Evolutionary conservation across 2,797 vertebrate species (phyloP).

Genomic region (Eulemur coronatus): DNA sequence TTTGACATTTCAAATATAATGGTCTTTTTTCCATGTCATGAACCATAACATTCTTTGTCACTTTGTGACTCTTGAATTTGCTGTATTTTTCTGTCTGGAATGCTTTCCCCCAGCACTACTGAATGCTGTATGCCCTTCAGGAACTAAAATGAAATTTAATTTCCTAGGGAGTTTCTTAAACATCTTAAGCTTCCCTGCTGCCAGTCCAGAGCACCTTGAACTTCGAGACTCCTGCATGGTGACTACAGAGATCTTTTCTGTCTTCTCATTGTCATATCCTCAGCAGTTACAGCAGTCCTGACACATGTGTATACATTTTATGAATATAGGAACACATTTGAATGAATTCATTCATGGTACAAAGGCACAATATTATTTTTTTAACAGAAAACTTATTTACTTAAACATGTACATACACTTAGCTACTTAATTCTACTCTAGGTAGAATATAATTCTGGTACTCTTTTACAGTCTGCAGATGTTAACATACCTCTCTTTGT

Average conservation of each 20-base stretch:
- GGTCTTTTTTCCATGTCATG: neutral
- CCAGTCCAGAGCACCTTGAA: neutral
- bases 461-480: neutral
- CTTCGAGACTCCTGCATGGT: accelerated
- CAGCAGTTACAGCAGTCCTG: neutral
- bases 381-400: neutral
- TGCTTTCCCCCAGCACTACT: neutral
- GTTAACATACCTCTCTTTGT: neutral
- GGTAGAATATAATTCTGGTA: neutral
- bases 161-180: neutral
- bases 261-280: neutral
- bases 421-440: neutral
- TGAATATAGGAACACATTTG: neutral
- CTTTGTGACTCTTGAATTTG: neutral
- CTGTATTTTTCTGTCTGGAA: neutral
- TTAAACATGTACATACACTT: neutral
- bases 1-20: neutral
- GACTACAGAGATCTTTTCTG: neutral
- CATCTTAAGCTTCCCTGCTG: neutral
- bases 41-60: neutral
- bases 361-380: neutral
- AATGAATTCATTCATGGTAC: neutral
- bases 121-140: neutral
- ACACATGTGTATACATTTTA: neutral
- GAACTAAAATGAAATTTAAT: neutral